Percentiles rank a stretch among this genome's conserved stretches.
phyloP scores from a whole-genome alignment of 2,888 invertebrate genomes.

The Trichopoda pennipes region DNA sequence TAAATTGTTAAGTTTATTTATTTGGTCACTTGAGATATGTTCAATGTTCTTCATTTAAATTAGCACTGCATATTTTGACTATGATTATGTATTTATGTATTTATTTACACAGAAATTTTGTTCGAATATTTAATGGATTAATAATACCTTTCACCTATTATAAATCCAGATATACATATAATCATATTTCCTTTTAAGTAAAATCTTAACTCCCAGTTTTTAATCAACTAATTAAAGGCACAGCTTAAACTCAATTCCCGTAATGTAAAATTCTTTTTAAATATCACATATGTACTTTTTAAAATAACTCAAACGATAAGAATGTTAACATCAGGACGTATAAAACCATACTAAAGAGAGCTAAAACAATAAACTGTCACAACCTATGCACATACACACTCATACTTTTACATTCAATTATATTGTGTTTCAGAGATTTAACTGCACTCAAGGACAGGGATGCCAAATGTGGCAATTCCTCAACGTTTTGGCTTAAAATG shows the following conservation, averaged over 20 bases:
- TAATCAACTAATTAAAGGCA: too few species aligned
- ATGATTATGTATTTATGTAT: too few species aligned
- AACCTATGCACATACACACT: neutral
- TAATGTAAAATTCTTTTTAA: neutral
- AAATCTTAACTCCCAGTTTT: neutral
- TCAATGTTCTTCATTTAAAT: too few species aligned
- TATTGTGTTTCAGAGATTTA: neutral
- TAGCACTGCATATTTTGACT: too few species aligned
- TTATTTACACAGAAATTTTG: too few species aligned
- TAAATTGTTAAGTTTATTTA: too few species aligned
- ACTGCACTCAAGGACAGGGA: neutral
- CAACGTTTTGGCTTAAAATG: too few species aligned
- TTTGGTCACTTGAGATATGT: too few species aligned
- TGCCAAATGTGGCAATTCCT: too few species aligned
- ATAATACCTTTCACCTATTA: slow-evolving; percentile 82
- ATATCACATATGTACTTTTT: neutral
- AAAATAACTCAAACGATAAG: neutral
- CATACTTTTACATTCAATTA: neutral
- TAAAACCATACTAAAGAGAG: slow-evolving; percentile 58
- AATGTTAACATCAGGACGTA: slow-evolving; percentile 40
- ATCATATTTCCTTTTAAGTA: slow-evolving; percentile 80
- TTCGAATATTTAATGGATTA: too few species aligned
- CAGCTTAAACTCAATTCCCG: neutral
- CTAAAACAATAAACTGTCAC: neutral
- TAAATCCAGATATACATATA: slow-evolving; percentile 84